phyloP scores from a whole-genome alignment of 2,888 invertebrate genomes.

The Steromphala cineraria region DNA sequence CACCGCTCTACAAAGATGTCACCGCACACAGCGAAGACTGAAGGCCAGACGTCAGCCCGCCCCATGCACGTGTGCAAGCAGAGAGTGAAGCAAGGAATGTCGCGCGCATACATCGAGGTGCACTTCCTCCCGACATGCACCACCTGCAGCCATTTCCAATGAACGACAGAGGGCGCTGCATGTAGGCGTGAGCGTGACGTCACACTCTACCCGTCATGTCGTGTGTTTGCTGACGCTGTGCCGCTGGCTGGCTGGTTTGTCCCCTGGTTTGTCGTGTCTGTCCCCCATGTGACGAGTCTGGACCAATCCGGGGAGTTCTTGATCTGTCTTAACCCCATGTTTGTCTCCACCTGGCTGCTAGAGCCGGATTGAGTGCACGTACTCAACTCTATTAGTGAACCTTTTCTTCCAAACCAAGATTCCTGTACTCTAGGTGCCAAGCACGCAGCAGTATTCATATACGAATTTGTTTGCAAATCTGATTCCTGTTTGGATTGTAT shows the following conservation, averaged over 20 bases:
- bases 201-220: neutral
- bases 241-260: neutral
- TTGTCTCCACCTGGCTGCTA: neutral
- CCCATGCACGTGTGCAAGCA: neutral
- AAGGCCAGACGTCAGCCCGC: neutral
- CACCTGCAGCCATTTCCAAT: neutral
- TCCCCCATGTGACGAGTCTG: neutral
- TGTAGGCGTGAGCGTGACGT: neutral
- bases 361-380: neutral
- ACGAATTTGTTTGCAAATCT: no score
- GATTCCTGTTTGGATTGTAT: no score
- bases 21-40: neutral
- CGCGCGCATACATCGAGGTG: neutral
- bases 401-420: no score
- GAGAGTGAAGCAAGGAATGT: neutral
- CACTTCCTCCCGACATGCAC: slow-evolving; percentile 12
- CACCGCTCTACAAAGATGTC: neutral
- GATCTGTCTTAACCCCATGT: neutral
- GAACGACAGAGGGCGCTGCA: neutral
- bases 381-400: no score
- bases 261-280: neutral
- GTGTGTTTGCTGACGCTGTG: neutral
- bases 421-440: no score
- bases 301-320: neutral
- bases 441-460: no score